phyloP scores from a whole-genome alignment of 1,140 invertebrate genomes.

The Pseudomyrmex flavicornis region DNA sequence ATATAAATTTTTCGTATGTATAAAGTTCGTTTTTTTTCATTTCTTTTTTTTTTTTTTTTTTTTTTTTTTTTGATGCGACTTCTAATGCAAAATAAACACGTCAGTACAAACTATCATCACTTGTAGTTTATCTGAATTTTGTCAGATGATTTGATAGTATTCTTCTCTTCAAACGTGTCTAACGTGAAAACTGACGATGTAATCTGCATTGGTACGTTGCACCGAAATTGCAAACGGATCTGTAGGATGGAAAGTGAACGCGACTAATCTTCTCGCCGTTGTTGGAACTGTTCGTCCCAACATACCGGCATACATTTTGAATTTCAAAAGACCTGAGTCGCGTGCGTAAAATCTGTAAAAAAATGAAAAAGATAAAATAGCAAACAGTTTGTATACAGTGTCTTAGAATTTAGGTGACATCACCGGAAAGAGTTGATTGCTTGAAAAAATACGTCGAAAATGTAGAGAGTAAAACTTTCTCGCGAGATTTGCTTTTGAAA shows the following conservation, averaged over 20 bases:
- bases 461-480: too few relatives aligned
- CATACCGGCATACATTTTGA: constrained; percentile 94
- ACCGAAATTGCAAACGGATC: constrained; percentile 98
- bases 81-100: neutral
- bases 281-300: constrained; percentile 86
- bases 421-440: too few relatives aligned
- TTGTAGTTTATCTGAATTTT: too few relatives aligned
- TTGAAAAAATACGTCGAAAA: too few relatives aligned
- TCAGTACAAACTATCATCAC: neutral
- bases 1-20: too few relatives aligned
- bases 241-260: constrained; percentile 98
- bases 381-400: too few relatives aligned
- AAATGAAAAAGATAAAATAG: constrained; percentile 54
- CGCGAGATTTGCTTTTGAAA: too few relatives aligned
- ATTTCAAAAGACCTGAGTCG: constrained; percentile 95
- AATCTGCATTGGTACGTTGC: constrained; percentile 97
- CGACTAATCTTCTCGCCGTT: constrained; percentile 92
- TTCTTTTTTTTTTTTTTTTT: too few relatives aligned
- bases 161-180: constrained; percentile 82
- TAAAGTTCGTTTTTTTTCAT: too few relatives aligned
- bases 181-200: constrained; percentile 98
- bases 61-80: too few relatives aligned
- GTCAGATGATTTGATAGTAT: neutral
- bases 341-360: constrained; percentile 94
- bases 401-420: too few relatives aligned